phyloP scores from a whole-genome alignment of 1,140 invertebrate genomes.

The Caerostris extrusa region DNA sequence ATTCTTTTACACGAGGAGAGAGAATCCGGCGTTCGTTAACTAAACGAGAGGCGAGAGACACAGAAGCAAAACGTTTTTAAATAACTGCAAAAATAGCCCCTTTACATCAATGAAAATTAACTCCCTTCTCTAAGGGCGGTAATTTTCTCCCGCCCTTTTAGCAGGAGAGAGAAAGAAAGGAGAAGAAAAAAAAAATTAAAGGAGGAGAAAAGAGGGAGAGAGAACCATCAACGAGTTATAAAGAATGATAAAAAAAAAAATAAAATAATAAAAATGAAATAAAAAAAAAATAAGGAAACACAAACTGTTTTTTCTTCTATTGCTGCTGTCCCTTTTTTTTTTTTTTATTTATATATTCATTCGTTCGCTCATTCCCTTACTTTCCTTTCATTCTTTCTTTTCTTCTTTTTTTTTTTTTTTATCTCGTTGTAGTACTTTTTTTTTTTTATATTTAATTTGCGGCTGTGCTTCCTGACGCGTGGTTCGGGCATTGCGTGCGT shows the following conservation, averaged over 20 bases:
- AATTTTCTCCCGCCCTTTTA: constrained; percentile 64
- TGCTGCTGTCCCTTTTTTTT: constrained; percentile 7
- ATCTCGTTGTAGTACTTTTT: neutral
- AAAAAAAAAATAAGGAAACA: constrained; percentile 63
- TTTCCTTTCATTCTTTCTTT: constrained; percentile 23
- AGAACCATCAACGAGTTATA: constrained; percentile 64
- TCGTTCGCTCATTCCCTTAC: too few species aligned
- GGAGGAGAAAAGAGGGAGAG: constrained; percentile 14
- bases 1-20: too few species aligned
- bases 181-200: constrained; percentile 14
- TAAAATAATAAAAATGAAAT: neutral
- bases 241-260: constrained; percentile 36
- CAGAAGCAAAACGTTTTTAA: constrained; percentile 66
- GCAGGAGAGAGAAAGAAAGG: constrained; percentile 17
- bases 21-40: neutral
- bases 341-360: neutral
- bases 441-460: constrained; percentile 75
- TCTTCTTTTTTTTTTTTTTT: constrained; percentile 62
- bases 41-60: constrained; percentile 26
- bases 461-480: constrained; percentile 62
- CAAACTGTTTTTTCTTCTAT: constrained; percentile 73
- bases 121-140: constrained; percentile 14
- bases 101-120: constrained; percentile 75
- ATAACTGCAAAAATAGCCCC: constrained; percentile 64
- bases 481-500: constrained; percentile 57